Evolutionary conservation across 2,888 invertebrate species (phyloP), one percentile per base, ranked within the genome.

Genomic region (Pantelozetes paolii): DNA sequence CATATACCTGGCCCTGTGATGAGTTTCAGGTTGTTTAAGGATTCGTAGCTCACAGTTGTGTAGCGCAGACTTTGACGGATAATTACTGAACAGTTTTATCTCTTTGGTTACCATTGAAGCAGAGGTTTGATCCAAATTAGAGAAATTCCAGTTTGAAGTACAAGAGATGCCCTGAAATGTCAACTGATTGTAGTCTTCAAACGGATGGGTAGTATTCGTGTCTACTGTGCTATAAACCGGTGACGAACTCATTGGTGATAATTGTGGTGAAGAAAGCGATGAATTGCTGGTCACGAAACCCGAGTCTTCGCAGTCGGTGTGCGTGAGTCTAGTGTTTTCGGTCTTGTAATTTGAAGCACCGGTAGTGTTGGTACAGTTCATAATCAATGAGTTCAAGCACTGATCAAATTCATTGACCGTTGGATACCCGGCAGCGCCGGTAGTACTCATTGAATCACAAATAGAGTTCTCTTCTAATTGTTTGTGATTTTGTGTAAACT

Each of bases 1-100:
- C 84, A 94, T 92, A 83, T 95, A 96, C 79, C 94, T 82, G 26
- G 75, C 75, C 45, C 75, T 45, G 62, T 75, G 75, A 48, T 75
- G 54, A 0, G 30, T 20, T 18, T 71, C 72, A 0, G 75, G 75
- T 20, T 75, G 75, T 42, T 72, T 72, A 1, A 72, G 20, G 13
- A 72, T 72, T 30, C 69, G 15, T 32, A 72, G 59, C 20, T 72
- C 72, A 20, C 32, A 28, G 59, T 40, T 42, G 1, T 30, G 30
- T 0, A 64, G 20, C 62, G 72, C 5, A n/a, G 72, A 72, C 36
- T 54, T 72, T 20, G 59, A n/a, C 36, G 72, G 67, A 20, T 67
- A 67, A 40, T 67, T 40, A n/a, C 40, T 40, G 23, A 67, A 67
- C 42, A 67, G 40, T 42, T 67, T 67, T 30, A 67, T 67, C n/a